Conservation (phyloP, 2,797 vertebrate genomes). For the Arctocebus calabarensis region DNA sequence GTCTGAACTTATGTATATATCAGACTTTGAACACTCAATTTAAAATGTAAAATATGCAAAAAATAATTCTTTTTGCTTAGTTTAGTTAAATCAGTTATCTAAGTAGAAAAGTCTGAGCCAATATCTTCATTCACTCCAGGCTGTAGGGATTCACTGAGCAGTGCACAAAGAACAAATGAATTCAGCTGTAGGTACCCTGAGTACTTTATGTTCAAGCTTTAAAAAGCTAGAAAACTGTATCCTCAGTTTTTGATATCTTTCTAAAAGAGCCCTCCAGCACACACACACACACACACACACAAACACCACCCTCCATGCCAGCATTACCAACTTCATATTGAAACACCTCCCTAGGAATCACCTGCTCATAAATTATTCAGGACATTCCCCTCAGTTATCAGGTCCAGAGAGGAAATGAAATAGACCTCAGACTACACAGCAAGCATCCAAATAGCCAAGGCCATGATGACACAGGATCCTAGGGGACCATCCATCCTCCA, state of each 20-base stretch:
- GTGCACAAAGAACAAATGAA: not conserved
- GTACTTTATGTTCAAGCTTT: not conserved
- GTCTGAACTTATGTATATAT: too few relatives aligned
- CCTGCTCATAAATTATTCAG: not conserved
- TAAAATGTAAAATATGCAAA: too few relatives aligned
- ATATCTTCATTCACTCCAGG: not conserved
- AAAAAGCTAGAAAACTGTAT: not conserved
- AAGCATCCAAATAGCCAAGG: not conserved
- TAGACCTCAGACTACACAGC: not conserved
- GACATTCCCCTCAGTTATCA: not conserved
- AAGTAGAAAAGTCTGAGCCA: not conserved
- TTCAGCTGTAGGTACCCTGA: not conserved
- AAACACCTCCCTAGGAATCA: not conserved
- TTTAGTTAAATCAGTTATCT: constrained; percentile 8
- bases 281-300: too few relatives aligned
- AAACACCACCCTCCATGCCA: not conserved
- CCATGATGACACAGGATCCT: not conserved
- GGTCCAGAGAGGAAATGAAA: not conserved
- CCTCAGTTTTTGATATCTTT: not conserved
- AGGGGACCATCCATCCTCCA: fast-evolving
- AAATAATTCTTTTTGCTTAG: not conserved
- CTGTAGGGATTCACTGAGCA: not conserved
- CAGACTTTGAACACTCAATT: too few relatives aligned
- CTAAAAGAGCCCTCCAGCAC: not conserved
- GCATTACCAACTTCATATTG: not conserved